phyloP scores from a whole-genome alignment of 2,113 vertebrate species.

The Tamias sibiricus region DNA sequence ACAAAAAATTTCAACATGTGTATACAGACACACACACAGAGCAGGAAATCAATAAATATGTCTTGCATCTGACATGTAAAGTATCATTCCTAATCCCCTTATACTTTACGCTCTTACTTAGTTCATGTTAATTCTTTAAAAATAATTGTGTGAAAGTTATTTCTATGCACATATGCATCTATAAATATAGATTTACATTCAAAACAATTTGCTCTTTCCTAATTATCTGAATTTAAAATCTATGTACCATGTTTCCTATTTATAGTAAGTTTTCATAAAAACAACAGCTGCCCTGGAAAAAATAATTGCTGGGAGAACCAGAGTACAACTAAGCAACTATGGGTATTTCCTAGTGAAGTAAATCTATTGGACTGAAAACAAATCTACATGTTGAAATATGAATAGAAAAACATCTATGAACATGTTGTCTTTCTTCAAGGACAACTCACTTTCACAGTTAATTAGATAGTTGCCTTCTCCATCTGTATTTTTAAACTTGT shows the following conservation, averaged over 20 bases:
- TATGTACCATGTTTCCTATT: constrained; percentile 42
- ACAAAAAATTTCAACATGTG: constrained; percentile 13
- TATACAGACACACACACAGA: background rate
- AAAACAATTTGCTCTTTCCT: constrained; percentile 35
- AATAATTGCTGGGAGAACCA: constrained; percentile 75
- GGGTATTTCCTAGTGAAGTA: constrained; percentile 76
- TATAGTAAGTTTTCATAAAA: constrained; percentile 82
- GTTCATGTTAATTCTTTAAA: background rate
- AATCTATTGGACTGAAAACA: constrained; percentile 77
- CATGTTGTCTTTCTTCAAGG: constrained; percentile 61
- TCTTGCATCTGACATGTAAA: background rate
- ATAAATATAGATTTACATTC: constrained; percentile 59
- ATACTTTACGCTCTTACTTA: background rate
- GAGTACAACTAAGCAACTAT: constrained; percentile 68
- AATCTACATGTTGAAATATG: constrained; percentile 68
- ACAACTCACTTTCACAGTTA: constrained; percentile 79
- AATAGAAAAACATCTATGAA: constrained; percentile 61
- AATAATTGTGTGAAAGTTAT: background rate
- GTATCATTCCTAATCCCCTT: background rate
- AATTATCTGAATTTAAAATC: constrained; percentile 74
- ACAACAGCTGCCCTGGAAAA: constrained; percentile 83
- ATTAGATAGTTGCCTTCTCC: constrained; percentile 81
- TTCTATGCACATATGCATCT: background rate
- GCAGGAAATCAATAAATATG: background rate
- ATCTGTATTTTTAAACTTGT: constrained; percentile 69